Conservation (phyloP, 2,113 vertebrate species). For the Cavia aperea region DNA sequence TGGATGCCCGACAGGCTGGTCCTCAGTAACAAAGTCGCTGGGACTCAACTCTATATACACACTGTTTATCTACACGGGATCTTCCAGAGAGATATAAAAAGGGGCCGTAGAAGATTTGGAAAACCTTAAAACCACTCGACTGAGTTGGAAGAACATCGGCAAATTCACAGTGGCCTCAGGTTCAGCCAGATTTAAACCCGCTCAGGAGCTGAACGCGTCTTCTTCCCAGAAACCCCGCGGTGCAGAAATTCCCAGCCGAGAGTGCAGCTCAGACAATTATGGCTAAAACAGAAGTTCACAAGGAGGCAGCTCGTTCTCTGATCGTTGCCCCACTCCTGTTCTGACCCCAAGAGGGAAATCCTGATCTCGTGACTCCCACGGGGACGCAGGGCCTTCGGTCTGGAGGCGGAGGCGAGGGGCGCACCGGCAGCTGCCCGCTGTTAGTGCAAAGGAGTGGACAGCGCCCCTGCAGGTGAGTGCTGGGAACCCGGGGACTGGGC, state of each 20-base stretch:
- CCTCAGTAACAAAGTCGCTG: conserved; percentile 66
- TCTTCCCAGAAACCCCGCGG: not conserved
- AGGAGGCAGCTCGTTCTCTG: conserved; percentile 59
- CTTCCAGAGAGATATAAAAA: conserved; percentile 68
- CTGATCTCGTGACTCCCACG: not conserved
- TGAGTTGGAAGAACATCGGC: conserved; percentile 58
- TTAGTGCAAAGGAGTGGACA: conserved; percentile 55
- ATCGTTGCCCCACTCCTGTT: conserved; percentile 55
- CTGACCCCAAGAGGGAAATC: conserved; percentile 44
- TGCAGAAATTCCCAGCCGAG: not conserved
- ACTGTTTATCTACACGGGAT: conserved; percentile 71
- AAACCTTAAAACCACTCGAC: conserved; percentile 76
- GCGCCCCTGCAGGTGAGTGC: not conserved
- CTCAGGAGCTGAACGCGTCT: not conserved
- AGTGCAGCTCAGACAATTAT: conserved; percentile 61
- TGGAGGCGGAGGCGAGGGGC: not conserved
- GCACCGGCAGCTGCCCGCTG: not conserved
- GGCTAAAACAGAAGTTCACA: conserved; percentile 73
- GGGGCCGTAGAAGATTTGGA: conserved; percentile 68
- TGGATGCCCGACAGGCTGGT: conserved; percentile 51
- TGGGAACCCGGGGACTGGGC: not conserved
- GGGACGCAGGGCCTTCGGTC: not conserved
- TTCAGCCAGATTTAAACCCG: conserved; percentile 28
- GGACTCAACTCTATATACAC: conserved; percentile 73
- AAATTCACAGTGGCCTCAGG: conserved; percentile 62